Percentiles rank a stretch among this genome's conserved stretches.
phyloP scores from a whole-genome alignment of 2,113 vertebrate genomes.

The Holacanthus passer region DNA sequence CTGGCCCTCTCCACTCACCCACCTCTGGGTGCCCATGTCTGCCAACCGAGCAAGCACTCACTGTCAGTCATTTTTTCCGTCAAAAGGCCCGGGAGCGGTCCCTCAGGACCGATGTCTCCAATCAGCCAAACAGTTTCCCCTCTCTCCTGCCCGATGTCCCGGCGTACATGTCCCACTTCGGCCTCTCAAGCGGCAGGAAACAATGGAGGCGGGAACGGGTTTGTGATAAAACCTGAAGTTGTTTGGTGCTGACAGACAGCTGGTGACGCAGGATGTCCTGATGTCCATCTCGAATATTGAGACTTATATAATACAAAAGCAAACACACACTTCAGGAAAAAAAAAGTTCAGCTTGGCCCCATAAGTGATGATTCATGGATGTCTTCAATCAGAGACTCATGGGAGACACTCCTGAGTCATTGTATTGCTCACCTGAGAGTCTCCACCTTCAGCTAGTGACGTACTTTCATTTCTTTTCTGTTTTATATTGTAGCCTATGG shows the following conservation, averaged over 20 bases:
- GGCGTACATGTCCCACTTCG: constrained; percentile 54
- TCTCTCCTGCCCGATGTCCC: constrained; percentile 34
- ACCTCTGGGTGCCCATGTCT: constrained; percentile 71
- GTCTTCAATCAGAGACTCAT: constrained; percentile 32
- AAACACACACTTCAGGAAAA: not conserved
- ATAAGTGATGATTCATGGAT: constrained; percentile 54
- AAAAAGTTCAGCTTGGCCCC: not conserved
- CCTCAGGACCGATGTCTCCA: constrained; percentile 56
- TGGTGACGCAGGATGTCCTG: constrained; percentile 49
- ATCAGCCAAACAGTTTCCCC: constrained; percentile 56
- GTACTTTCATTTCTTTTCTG: constrained; percentile 32
- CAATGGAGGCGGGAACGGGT: constrained; percentile 1
- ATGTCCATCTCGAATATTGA: constrained; percentile 43
- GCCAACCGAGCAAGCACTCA: constrained; percentile 68
- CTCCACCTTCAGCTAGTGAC: constrained; percentile 15
- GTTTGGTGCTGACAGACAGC: constrained; percentile 49
- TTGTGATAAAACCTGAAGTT: constrained; percentile 47
- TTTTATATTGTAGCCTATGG: constrained; percentile 12
- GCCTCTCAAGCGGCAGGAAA: constrained; percentile 49
- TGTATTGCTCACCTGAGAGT: constrained; percentile 36
- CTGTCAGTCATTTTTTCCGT: constrained; percentile 74
- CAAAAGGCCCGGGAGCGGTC: constrained; percentile 53
- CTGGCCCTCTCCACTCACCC: constrained; percentile 57
- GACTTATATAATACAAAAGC: constrained; percentile 23
- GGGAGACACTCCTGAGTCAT: constrained; percentile 38